Evolutionary conservation across 1,140 invertebrate species (phyloP).

Genomic region (Asobara japonica): DNA sequence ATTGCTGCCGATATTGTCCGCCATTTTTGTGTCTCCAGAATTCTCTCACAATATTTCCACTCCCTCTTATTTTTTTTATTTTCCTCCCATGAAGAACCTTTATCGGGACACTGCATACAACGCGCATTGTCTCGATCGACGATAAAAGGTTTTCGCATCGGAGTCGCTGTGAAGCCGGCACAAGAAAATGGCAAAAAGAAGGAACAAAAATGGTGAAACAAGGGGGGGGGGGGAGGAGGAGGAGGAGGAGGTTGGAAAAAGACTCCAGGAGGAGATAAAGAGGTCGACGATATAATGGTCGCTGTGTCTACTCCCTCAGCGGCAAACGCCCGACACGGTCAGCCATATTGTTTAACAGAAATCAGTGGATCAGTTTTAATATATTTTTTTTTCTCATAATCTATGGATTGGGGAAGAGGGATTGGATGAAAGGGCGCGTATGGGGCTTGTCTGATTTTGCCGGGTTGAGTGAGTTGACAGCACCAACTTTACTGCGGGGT

Average conservation of each 20-base stretch:
- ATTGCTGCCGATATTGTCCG: no score
- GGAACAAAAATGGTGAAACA: conserved; percentile 16
- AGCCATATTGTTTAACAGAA: neutral
- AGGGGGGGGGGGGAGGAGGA: neutral
- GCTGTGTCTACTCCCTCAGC: conserved; percentile 32
- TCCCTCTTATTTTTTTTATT: conserved; percentile 15
- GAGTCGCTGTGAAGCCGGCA: conserved; percentile 32
- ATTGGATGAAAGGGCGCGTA: no score
- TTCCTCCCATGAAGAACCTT: conserved; percentile 4
- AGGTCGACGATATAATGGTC: conserved; percentile 50
- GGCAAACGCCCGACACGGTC: conserved; percentile 20
- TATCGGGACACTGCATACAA: conserved; percentile 23
- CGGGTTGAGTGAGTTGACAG: no score
- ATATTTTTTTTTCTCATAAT: no score
- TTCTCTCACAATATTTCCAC: neutral
- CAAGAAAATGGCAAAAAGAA: conserved; percentile 18
- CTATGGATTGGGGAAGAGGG: no score
- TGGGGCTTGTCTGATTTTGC: no score
- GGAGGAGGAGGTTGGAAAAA: conserved; percentile 3
- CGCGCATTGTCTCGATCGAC: conserved; percentile 46
- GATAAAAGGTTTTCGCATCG: conserved; percentile 54
- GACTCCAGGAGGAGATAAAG: conserved; percentile 45
- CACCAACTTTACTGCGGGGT: no score
- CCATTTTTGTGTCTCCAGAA: neutral
- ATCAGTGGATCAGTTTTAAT: no score